Evolutionary conservation across 2,797 vertebrate genomes (phyloP), one percentile per base, ranked within the genome.

Genomic region (Linurgus olivaceus): DNA sequence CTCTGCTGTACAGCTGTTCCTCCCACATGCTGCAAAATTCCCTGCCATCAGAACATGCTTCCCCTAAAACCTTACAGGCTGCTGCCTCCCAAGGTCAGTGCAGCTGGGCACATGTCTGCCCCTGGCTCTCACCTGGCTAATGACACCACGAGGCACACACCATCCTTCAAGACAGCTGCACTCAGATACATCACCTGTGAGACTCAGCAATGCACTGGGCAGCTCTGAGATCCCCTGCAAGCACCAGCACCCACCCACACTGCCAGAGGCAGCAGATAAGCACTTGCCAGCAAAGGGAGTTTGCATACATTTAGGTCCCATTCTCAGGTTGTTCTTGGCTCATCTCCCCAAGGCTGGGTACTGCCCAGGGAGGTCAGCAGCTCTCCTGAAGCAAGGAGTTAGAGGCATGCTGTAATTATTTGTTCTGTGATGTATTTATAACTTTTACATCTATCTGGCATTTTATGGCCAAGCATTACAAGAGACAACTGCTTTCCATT

Each of bases 371-470:
- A 54, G 47, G 51, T 31, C 50, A 52, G 54, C 72, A 88, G 66
- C 61, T 44, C 54, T 68, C 87, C 50, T 10, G 2, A 61, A 74
- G 45, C 62, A 85, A 76, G 63, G 55, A 81, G 44, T 63, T 70
- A 79, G 54, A 54, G 35, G 33, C 0, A 0, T 1, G 2, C 87
- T 86, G 68, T 63, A 79, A 82, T 73, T 79, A 74, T 77, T 91
- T 94, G 61, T 31, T 87, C 52, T 63, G 61, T 71, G 72, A 80
- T 93, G 57, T 94, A 93, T 96, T 94, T 92, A 76, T 86, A 87
- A 87, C 88, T 92, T 97, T 86, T 77, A 87, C 68, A 86, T 94
- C 75, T 89, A 67, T 87, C 81, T 94, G 86, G 80, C 65, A 87
- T 93, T 92, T 93, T 92, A 92, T 37, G 63, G 50, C 67, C 58